These are phyloP conservation scores for Rapana venosa DNA, from an alignment of 2,888 invertebrate genomes.

Conservation along the genomic window DNA sequence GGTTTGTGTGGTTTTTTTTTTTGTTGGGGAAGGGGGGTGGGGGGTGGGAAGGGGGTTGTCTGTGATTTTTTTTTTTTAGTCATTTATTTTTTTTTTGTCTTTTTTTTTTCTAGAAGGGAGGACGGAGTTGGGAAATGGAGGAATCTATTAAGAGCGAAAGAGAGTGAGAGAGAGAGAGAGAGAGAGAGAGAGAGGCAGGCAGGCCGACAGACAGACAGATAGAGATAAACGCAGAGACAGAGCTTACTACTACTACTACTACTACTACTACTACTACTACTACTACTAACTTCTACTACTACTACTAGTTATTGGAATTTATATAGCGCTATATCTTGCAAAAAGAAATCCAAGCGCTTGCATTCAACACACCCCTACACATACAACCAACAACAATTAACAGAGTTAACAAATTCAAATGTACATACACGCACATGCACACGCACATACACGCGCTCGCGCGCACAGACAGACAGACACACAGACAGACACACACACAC, in stretches of 20 bases:
- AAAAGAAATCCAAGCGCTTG: no score
- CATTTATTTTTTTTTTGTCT: no score
- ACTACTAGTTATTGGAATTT: no score
- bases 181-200: neutral
- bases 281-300: no score
- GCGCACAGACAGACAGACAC: conserved; percentile 35
- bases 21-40: neutral
- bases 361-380: no score
- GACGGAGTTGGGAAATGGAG: conserved; percentile 12
- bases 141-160: neutral
- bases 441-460: no score
- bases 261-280: no score
- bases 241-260: no score
- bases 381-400: no score
- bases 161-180: conserved; percentile 24
- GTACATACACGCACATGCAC: no score
- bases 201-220: conserved; percentile 19
- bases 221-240: conserved; percentile 30
- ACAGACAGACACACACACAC: conserved; percentile 26
- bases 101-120: neutral
- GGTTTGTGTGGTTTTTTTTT: neutral
- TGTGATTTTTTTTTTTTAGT: neutral
- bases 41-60: neutral
- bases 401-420: no score
- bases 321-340: no score